Evolutionary conservation across 1,140 invertebrate genomes (phyloP).

Genomic region (Diorhabda carinulata): DNA sequence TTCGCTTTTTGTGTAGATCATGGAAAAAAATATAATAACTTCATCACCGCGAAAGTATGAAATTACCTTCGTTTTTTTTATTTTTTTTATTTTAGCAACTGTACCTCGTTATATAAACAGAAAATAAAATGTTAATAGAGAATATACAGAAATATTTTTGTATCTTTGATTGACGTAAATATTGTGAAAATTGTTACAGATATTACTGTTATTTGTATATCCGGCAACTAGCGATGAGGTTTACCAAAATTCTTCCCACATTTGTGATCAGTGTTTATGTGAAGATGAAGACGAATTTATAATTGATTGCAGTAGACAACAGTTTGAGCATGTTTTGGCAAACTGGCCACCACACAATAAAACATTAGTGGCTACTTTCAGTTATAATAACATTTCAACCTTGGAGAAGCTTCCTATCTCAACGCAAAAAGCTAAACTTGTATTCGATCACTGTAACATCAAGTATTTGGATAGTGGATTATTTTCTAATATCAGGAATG

Average conservation of each 20-base stretch:
- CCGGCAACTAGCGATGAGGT: constrained; percentile 15
- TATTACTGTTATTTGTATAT: constrained; percentile 3
- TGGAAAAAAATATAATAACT: too few relatives aligned
- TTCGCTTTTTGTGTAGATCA: too few relatives aligned
- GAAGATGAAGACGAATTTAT: constrained; percentile 14
- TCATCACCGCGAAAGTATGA: too few relatives aligned
- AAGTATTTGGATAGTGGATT: constrained; percentile 56
- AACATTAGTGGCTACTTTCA: constrained; percentile 47
- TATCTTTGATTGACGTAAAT: background rate
- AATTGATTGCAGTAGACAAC: constrained; percentile 45
- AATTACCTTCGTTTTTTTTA: too few relatives aligned
- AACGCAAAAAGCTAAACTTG: constrained; percentile 43
- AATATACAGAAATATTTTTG: background rate
- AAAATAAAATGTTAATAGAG: too few relatives aligned
- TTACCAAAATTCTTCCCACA: constrained; percentile 34
- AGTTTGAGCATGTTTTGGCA: constrained; percentile 47
- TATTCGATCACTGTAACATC: constrained; percentile 52
- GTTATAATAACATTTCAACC: constrained; percentile 45
- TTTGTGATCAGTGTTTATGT: constrained; percentile 41
- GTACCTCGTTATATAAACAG: too few relatives aligned
- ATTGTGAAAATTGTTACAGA: constrained; percentile 4
- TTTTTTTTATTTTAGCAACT: too few relatives aligned
- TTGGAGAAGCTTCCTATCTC: constrained; percentile 48
- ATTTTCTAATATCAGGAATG: constrained; percentile 60
- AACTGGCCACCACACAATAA: constrained; percentile 47